A percentile compares a stretch with the other conserved stretches of the same genome.
phyloP scores from a whole-genome alignment of 2,113 vertebrate species.

The Mormyrus iriodes region DNA sequence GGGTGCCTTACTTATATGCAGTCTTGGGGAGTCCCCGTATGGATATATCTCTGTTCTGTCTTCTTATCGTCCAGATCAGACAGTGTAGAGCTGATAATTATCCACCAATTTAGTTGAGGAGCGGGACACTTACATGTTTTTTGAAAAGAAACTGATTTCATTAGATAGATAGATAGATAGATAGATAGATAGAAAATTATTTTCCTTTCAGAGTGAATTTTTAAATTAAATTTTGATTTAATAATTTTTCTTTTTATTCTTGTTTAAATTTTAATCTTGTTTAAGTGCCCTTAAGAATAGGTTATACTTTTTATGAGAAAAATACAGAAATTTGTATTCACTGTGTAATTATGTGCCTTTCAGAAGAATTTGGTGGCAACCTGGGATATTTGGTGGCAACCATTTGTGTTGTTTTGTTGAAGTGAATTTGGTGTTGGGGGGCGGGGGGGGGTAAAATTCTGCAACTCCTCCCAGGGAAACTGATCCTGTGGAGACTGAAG shows the following conservation, averaged over 20 bases:
- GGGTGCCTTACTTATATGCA: neutral
- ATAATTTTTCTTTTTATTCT: too few relatives aligned
- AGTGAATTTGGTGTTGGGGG: conserved; percentile 8
- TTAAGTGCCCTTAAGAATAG: neutral
- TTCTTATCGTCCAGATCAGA: neutral
- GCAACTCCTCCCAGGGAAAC: conserved; percentile 32
- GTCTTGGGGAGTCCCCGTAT: neutral
- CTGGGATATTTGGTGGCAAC: neutral
- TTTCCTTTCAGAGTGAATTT: neutral
- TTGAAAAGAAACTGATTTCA: neutral
- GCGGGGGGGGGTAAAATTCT: conserved; percentile 26
- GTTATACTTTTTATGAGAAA: neutral
- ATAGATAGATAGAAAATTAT: neutral
- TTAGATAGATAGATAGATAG: neutral
- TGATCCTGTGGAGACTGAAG: conserved; percentile 29
- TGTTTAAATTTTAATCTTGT: neutral
- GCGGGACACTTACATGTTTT: neutral
- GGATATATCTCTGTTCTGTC: neutral
- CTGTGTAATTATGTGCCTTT: neutral
- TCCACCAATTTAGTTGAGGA: neutral
- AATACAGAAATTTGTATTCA: neutral
- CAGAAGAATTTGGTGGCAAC: neutral
- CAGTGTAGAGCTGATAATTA: neutral
- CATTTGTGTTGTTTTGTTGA: conserved; percentile 14
- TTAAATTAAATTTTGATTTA: neutral